A percentile compares a stretch with the other conserved stretches of the same genome.
Evolutionary conservation across 2,888 invertebrate genomes (phyloP).

Genomic region (Drosophila gaucha): DNA sequence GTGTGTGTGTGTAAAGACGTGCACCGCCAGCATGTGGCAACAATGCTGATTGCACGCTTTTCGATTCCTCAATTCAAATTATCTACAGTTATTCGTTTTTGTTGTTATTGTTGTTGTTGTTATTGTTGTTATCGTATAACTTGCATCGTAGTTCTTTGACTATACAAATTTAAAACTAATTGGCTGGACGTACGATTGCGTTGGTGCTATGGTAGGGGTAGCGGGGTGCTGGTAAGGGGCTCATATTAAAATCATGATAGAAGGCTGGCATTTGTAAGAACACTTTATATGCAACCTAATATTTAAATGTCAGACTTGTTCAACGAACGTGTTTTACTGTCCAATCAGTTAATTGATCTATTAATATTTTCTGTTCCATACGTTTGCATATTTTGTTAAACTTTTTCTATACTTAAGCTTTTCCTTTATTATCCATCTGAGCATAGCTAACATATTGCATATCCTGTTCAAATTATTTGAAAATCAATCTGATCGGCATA

Average conservation of each 20-base stretch:
- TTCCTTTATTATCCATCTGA: background rate
- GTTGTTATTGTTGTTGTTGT: conserved; percentile 16
- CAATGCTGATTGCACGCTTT: conserved; percentile 60
- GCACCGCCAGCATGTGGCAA: conserved; percentile 54
- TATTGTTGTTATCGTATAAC: conserved; percentile 37
- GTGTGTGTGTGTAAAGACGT: conserved; percentile 46
- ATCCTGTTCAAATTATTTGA: no score
- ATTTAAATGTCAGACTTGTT: conserved; percentile 37
- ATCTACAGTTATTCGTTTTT: conserved; percentile 51
- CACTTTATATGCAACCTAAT: background rate
- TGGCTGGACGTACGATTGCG: conserved; percentile 26
- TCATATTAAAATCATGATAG: conserved; percentile 13
- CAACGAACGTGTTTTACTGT: conserved; percentile 1
- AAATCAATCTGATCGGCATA: no score
- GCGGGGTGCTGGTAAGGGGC: no score
- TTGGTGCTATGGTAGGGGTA: background rate
- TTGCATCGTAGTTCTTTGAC: conserved; percentile 42
- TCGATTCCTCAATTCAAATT: conserved; percentile 64
- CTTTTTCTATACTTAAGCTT: no score
- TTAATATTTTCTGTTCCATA: conserved; percentile 6
- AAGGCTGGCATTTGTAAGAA: background rate
- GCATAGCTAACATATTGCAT: no score
- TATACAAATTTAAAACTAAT: conserved; percentile 51
- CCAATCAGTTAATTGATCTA: conserved; percentile 47
- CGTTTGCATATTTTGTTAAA: background rate